Percentiles rank a stretch among this genome's conserved stretches.
Conservation (phyloP, 1,140 invertebrate species). For the Coelopa frigida region DNA sequence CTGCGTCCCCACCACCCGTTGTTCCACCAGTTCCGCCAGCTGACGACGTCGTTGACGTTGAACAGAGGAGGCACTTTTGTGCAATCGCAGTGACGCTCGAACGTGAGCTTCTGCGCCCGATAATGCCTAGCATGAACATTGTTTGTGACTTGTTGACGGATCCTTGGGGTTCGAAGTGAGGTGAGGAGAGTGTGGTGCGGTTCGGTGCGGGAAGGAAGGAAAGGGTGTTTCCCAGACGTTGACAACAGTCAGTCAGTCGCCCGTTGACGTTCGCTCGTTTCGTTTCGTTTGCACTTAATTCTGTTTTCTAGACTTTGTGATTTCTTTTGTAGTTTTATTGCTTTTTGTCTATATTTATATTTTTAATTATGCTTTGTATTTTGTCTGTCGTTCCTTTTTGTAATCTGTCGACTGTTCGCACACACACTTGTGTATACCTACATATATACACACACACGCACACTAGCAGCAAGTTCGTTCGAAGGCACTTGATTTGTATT, state of each 20-base stretch:
- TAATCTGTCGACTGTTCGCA: slow-evolving; percentile 6
- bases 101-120: background rate
- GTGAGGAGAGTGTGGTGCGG: too few species aligned
- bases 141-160: too few species aligned
- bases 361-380: slow-evolving; percentile 24
- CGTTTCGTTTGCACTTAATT: too few species aligned
- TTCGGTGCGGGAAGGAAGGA: too few species aligned
- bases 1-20: slow-evolving; percentile 2
- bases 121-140: background rate
- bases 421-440: slow-evolving; percentile 10
- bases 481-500: too few species aligned
- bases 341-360: slow-evolving; percentile 16
- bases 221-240: too few species aligned
- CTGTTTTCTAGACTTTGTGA: background rate
- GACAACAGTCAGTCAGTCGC: too few species aligned
- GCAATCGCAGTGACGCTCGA: background rate
- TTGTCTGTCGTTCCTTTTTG: slow-evolving; percentile 2
- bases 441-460: too few species aligned
- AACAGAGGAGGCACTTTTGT: background rate
- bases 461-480: too few species aligned
- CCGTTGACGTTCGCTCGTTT: too few species aligned
- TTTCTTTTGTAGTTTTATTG: too few species aligned
- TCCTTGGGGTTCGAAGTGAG: too few species aligned
- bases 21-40: background rate
- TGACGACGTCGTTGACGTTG: slow-evolving; percentile 7